These are phyloP conservation scores for Azemiops feae DNA, from an alignment of 2,113 vertebrate species.

Conservation along the genomic window DNA sequence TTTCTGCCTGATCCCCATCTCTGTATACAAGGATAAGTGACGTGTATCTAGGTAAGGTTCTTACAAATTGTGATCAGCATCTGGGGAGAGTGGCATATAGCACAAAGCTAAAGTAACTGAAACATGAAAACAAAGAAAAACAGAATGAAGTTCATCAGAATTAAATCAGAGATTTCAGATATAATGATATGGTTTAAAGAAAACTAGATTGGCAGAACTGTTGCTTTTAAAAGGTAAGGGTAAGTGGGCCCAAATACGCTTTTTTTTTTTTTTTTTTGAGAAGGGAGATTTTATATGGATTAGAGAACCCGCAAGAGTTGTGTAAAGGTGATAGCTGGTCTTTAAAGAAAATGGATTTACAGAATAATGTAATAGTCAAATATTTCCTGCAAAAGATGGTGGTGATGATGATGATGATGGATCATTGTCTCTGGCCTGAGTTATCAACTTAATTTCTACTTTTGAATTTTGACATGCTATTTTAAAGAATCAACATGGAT, in stretches of 20 bases:
- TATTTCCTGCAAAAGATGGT: too few relatives aligned
- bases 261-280: not conserved
- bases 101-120: not conserved
- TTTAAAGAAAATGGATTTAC: not conserved
- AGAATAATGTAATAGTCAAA: not conserved
- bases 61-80: not conserved
- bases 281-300: not conserved
- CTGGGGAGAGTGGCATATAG: not conserved
- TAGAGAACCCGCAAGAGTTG: not conserved
- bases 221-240: not conserved
- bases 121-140: not conserved
- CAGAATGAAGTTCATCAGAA: too few relatives aligned
- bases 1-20: too few relatives aligned
- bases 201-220: not conserved
- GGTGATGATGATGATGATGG: too few relatives aligned
- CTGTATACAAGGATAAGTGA: too few relatives aligned
- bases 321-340: not conserved
- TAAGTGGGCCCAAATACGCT: not conserved
- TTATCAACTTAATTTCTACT: not conserved
- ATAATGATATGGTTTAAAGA: not conserved
- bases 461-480: not conserved
- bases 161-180: too few relatives aligned
- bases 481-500: not conserved
- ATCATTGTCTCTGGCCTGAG: not conserved
- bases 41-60: too few relatives aligned